Percentiles rank a stretch among this genome's conserved stretches.
phyloP scores from a whole-genome alignment of 1,140 invertebrate species.

The Drosophila pandora region DNA sequence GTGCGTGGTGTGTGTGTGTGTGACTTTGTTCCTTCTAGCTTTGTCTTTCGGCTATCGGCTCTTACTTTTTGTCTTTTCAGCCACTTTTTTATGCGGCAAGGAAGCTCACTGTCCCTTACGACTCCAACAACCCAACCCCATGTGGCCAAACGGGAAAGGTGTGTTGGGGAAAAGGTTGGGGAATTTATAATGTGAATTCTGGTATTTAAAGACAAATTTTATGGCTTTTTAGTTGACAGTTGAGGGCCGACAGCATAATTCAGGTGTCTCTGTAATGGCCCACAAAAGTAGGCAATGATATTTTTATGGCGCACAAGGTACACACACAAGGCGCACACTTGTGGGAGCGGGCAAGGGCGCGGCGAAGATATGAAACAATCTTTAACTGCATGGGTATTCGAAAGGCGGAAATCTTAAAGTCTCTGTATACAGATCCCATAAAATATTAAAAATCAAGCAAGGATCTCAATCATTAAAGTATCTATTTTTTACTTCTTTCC shows the following conservation, averaged over 20 bases:
- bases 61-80: slow-evolving; percentile 18
- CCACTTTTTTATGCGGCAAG: slow-evolving; percentile 2
- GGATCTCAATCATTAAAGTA: no score
- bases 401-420: no score
- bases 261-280: slow-evolving; percentile 8
- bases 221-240: slow-evolving; percentile 54
- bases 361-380: no score
- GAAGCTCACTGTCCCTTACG: slow-evolving; percentile 21
- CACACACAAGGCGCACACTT: no score
- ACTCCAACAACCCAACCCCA: slow-evolving; percentile 16
- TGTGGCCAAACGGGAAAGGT: slow-evolving; percentile 10
- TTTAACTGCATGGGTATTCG: no score
- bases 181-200: slow-evolving; percentile 39
- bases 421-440: no score
- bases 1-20: slow-evolving; percentile 5
- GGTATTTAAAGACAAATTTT: slow-evolving; percentile 55
- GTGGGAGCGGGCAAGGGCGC: no score
- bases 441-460: no score
- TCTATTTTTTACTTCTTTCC: no score
- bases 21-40: slow-evolving; percentile 30
- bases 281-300: slow-evolving; percentile 23
- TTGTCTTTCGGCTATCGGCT: slow-evolving; percentile 40
- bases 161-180: slow-evolving; percentile 1
- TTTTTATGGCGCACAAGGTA: slow-evolving; percentile 1
- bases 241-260: slow-evolving; percentile 30